Evolutionary conservation across 2,888 invertebrate genomes (phyloP), one percentile per base, ranked within the genome.

Genomic region (Byasa hedistus): DNA sequence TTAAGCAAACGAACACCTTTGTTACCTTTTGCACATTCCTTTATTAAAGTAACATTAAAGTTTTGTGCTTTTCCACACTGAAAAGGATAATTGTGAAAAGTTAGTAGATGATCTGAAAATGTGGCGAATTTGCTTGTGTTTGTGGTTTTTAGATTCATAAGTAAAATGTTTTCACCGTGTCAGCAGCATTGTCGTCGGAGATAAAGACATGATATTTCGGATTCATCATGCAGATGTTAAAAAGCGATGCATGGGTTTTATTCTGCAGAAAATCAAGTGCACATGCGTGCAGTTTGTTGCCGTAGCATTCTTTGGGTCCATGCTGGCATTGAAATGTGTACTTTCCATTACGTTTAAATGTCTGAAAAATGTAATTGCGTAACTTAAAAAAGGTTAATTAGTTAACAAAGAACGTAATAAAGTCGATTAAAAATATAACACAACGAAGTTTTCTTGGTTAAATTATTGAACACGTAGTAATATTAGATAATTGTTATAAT

Each of bases 251-350:
- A 52, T 86, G 75, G 2, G 92, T 85, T n/a, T 87, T 85, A 78
- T 95, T 93, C 58, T 85, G 80, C 17, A 96, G 83, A n/a, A 90
- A 76, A 71, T 95, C 92, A 58, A 95, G 92, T 0, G 94, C 93
- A 81, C 97, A 97, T 0, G 96, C 95, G 80, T 97, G 97, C 66
- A 96, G 92, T 75, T 93, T 96, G 82, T 97, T 97, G 0, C 95
- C 96, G 72, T 94, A 92, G 78, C 97, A 97, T 83, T 97, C 96
- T 0, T 85, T 75, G 3, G 82, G 79, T 1, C 95, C 95, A 82
- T 97, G 97, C 79, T 97, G 97, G 78, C 97, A 97, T 23, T 86
- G 86, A 79, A 97, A 96, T 67, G 60, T 65, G 63, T 78, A 76
- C 0, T 67, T 68, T 1, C 76, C 76, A 3, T 72, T 62, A 8